These are phyloP conservation scores for Oreonectes daqikongensis DNA, from an alignment of 2,797 vertebrate genomes.

Conservation along the genomic window DNA sequence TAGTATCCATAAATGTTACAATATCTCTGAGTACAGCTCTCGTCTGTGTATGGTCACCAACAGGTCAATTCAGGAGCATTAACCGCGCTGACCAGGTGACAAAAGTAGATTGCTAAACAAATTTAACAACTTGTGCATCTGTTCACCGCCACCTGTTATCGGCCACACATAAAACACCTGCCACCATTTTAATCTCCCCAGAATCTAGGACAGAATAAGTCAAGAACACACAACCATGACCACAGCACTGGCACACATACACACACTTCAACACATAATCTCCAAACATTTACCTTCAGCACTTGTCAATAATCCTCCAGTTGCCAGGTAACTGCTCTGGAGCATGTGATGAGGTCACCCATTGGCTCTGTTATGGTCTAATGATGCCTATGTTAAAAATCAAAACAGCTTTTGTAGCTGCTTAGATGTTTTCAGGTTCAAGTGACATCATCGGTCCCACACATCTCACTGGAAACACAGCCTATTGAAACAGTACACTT, in stretches of 20 bases:
- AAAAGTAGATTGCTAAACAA: background rate
- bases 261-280: background rate
- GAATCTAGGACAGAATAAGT: background rate
- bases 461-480: constrained; percentile 11
- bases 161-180: background rate
- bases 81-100: background rate
- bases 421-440: constrained; percentile 10
- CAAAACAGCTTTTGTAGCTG: background rate
- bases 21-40: background rate
- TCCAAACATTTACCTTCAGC: constrained; percentile 7
- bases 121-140: background rate
- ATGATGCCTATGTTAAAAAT: constrained; percentile 5
- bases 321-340: constrained; percentile 44
- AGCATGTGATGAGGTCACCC: constrained; percentile 25
- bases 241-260: background rate
- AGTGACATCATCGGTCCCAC: background rate
- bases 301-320: constrained; percentile 8
- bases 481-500: constrained; percentile 29
- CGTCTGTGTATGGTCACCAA: background rate
- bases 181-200: background rate
- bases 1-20: too few species aligned
- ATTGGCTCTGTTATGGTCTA: constrained; percentile 6
- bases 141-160: background rate
- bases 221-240: background rate
- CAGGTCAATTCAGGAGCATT: background rate